phyloP scores from a whole-genome alignment of 2,797 vertebrate species.

The Ptychobarbus kaznakovi region DNA sequence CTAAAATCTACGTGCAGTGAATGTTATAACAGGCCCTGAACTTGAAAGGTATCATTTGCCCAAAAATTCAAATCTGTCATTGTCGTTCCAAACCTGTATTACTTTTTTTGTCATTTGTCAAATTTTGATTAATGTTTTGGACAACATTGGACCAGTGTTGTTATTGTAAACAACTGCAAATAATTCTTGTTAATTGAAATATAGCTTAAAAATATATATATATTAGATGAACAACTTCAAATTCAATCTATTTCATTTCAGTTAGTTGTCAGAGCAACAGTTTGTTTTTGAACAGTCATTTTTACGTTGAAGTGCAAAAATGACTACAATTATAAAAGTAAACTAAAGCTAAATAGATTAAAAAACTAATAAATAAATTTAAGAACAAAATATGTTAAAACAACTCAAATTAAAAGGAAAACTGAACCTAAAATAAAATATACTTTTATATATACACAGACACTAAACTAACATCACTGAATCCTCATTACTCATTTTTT shows the following conservation, averaged over 20 bases:
- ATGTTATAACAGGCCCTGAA: neutral
- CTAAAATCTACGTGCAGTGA: neutral
- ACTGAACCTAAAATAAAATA: no score
- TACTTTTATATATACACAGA: no score
- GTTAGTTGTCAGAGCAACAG: no score
- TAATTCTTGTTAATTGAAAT: no score
- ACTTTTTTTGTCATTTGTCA: neutral
- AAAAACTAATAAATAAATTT: neutral
- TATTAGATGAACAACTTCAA: neutral
- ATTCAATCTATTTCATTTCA: no score
- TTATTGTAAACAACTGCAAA: no score
- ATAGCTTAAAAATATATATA: neutral
- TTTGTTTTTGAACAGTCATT: no score
- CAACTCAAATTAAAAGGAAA: no score
- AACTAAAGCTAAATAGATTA: neutral
- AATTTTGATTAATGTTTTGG: neutral
- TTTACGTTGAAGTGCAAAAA: no score
- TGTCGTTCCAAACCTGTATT: neutral
- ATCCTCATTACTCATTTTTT: no score
- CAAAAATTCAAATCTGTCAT: neutral
- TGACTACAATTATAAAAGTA: no score
- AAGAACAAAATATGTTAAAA: neutral
- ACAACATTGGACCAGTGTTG: neutral
- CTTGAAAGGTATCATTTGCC: neutral
- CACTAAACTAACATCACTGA: neutral